Base-by-base conservation (phyloP, 2,113 vertebrate genomes). In the Saccopteryx leptura region DNA sequence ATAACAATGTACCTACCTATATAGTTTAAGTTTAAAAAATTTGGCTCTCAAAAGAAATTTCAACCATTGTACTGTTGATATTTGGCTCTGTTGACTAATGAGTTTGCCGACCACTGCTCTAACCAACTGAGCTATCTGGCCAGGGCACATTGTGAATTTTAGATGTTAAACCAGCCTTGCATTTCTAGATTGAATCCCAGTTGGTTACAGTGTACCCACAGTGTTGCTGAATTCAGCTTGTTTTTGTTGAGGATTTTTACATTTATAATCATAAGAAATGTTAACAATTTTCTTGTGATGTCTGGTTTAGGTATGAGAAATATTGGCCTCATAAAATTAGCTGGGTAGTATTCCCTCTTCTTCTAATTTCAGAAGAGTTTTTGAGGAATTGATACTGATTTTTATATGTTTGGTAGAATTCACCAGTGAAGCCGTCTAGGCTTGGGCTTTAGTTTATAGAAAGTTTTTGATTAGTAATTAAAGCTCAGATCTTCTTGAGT, bases 361-460 rank as follows among this genome's bases (percentile, higher is more conserved):
- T 80, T 87, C 33, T 88, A 85, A 58, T 92, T 90, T 76, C 0
- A 46, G 48, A 76, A 90, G 69, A 81, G 12, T 85, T 85, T 68
- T 6, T 91, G 58, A 95, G 61, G 31, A 95, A 50, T 84, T 88
- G 1, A 4, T 85, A 81, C 50, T 74, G 13, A 74, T 56, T 63
- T 92, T 92, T 89, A 69, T 75, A 63, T 83, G 21, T 69, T 50
- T 86, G 24, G 15, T 74, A 83, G 48, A 89, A 91, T 83, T 88
- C 14, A 83, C 14, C 33, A 75, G 23, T 82, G 48, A 63, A 86
- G 48, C 33, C 33, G 26, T 69, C 24, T 96, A 24, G 28, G 28
- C 5, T 15, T 76, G 24, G 23, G 46, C 18, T 89, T 94, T 92
- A 54, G 46, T 88, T 88, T 91, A 11, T 84, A 39, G 60, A 71